Evolutionary conservation across 2,113 vertebrate species (phyloP).

Genomic region (Passer montanus): DNA sequence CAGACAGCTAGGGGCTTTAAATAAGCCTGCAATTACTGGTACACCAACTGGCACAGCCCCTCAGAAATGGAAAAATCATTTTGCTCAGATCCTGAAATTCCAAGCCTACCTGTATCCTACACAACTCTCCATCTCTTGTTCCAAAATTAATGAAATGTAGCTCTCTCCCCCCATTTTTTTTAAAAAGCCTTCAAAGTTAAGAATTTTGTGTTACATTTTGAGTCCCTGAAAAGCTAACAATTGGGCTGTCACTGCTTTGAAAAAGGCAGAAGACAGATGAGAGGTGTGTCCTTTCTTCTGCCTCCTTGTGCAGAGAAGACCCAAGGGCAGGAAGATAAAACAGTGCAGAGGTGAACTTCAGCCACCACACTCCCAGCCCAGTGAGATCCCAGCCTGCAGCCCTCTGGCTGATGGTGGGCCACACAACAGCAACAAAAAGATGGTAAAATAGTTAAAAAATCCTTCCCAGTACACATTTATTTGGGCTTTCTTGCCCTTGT

Average conservation of each 20-base stretch:
- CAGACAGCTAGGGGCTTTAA: background rate
- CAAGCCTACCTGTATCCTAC: background rate
- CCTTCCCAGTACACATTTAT: background rate
- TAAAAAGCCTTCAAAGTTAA: background rate
- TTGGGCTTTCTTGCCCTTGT: background rate
- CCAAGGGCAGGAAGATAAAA: background rate
- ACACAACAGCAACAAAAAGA: background rate
- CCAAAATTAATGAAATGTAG: background rate
- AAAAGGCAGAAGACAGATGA: accelerated
- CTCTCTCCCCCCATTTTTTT: accelerated
- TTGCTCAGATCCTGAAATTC: background rate
- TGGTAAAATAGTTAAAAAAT: background rate
- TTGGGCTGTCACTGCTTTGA: background rate
- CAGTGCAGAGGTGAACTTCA: background rate
- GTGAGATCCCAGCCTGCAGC: background rate
- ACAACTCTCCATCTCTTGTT: background rate
- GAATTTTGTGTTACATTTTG: background rate
- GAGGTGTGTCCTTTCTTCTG: background rate
- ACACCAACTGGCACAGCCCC: background rate
- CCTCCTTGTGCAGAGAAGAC: background rate
- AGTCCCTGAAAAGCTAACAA: background rate
- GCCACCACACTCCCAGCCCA: background rate
- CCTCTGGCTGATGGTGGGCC: accelerated
- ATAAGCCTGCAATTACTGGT: background rate
- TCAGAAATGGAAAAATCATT: background rate